Evolutionary conservation across 35 echinoderm and acorn worm genomes (phyloP).

Genomic region (Amphiura filiformis): DNA sequence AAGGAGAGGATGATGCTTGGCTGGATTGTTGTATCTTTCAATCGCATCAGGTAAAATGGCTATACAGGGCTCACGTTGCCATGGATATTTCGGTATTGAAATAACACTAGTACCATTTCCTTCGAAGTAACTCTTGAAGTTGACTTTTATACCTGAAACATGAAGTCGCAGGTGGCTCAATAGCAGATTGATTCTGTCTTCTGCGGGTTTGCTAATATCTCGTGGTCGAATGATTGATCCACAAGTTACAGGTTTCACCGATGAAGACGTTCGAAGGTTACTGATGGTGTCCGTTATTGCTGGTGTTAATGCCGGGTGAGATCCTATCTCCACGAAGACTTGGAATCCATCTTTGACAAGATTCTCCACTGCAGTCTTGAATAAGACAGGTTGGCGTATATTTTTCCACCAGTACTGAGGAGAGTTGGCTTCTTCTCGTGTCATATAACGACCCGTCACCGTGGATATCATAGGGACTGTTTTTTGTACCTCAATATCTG

Average conservation of each 20-base stretch:
- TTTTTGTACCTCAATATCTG: background rate
- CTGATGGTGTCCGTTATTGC: slow-evolving; percentile 30
- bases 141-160: background rate
- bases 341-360: slow-evolving; percentile 34
- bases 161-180: background rate
- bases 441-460: slow-evolving; percentile 30
- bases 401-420: slow-evolving; percentile 48
- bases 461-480: slow-evolving; percentile 50
- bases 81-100: slow-evolving; percentile 43
- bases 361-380: slow-evolving; percentile 4
- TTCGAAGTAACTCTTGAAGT: background rate
- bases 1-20: slow-evolving; percentile 17
- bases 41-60: background rate
- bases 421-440: slow-evolving; percentile 18
- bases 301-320: slow-evolving; percentile 29
- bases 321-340: slow-evolving; percentile 31
- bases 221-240: slow-evolving; percentile 22
- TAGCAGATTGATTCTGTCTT: slow-evolving; percentile 19
- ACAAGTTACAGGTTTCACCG: background rate
- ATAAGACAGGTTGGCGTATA: slow-evolving; percentile 26
- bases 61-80: slow-evolving; percentile 43
- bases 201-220: background rate
- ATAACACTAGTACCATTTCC: background rate
- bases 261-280: background rate
- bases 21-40: background rate